Evolutionary conservation across 2,797 vertebrate genomes (phyloP).

Genomic region (Peromyscus nudipes): DNA sequence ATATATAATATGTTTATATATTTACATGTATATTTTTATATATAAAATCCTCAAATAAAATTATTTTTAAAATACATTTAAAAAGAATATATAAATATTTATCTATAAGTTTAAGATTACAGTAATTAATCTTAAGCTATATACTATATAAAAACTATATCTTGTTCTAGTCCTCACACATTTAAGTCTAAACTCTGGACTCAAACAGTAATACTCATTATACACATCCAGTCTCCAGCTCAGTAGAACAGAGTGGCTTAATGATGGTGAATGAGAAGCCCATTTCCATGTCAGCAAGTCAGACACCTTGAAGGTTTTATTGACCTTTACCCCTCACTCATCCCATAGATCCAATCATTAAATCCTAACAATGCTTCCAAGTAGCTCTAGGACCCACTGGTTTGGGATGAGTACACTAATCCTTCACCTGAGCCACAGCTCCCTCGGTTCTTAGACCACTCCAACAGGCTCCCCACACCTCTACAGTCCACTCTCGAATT

Average conservation of each 20-base stretch:
- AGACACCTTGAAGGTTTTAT: neutral
- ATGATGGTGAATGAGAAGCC: neutral
- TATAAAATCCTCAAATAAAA: neutral
- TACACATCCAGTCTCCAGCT: neutral
- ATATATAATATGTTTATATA: neutral
- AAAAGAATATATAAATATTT: neutral
- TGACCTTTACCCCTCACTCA: neutral
- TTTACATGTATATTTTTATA: neutral
- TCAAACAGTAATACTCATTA: constrained; percentile 1
- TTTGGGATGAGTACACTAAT: neutral
- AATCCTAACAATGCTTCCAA: neutral
- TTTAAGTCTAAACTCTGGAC: constrained; percentile 40
- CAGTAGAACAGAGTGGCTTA: constrained; percentile 18
- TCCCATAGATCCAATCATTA: neutral
- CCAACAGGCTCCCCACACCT: neutral
- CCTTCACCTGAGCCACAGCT: neutral
- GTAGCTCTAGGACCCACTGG: neutral
- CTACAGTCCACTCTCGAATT: neutral
- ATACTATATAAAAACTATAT: constrained; percentile 4
- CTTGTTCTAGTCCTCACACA: constrained; percentile 34
- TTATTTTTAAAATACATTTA: constrained; percentile 38
- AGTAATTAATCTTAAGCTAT: constrained; percentile 3
- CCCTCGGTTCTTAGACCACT: neutral
- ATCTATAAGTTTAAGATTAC: constrained; percentile 27
- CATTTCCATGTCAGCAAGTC: neutral